phyloP scores from a whole-genome alignment of 2,797 vertebrate genomes.

The Somateria mollissima region DNA sequence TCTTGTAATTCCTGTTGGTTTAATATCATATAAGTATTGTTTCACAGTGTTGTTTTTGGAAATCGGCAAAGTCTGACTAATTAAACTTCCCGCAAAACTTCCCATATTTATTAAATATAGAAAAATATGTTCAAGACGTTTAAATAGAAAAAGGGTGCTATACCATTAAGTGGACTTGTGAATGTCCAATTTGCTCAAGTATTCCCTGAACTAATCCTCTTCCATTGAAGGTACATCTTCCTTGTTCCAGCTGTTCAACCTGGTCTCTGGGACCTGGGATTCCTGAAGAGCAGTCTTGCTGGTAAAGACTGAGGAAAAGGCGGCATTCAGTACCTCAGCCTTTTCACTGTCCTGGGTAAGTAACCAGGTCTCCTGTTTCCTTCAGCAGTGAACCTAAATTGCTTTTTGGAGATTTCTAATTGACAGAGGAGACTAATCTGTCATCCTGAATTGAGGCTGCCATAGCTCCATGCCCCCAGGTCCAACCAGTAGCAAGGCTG shows the following conservation, averaged over 20 bases:
- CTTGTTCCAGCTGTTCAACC: too few relatives aligned
- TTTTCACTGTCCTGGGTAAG: background rate
- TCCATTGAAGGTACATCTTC: too few relatives aligned
- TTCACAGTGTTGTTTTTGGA: background rate
- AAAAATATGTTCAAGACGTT: conserved; percentile 17
- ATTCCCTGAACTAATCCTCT: too few relatives aligned
- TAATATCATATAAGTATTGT: conserved; percentile 37
- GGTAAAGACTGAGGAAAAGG: background rate
- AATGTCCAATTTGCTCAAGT: too few relatives aligned
- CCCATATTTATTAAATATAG: conserved; percentile 13
- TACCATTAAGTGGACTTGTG: background rate
- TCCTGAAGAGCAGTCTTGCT: background rate
- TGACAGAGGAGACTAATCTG: background rate
- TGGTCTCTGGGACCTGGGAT: background rate
- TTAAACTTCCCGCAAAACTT: conserved; percentile 18
- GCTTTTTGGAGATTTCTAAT: background rate
- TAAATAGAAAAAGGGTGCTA: background rate
- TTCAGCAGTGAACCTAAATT: background rate
- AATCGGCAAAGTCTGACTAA: conserved; percentile 10
- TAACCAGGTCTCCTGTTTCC: background rate
- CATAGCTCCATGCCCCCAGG: background rate
- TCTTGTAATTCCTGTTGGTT: conserved; percentile 4
- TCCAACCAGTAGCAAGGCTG: background rate
- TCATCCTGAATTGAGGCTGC: background rate
- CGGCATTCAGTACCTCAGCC: background rate